Evolutionary conservation across 2,113 vertebrate species (phyloP), one percentile per base, ranked within the genome.

Genomic region (Psephotus haematonotus): DNA sequence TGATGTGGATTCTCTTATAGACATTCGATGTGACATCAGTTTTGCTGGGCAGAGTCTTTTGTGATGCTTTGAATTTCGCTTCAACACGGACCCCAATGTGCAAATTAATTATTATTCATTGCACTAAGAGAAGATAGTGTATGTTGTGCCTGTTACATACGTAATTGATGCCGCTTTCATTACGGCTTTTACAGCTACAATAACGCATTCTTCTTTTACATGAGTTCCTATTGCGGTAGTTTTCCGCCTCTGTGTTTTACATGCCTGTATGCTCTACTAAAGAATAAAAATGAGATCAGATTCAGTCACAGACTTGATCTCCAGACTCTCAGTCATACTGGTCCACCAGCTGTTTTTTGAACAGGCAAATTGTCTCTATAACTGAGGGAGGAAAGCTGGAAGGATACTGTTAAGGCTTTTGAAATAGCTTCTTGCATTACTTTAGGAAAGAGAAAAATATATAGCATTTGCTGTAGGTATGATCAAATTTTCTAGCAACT

Each of bases 251-350:
- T 76, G 33, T 64, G 15, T 20, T 67, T 35, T 69, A 37, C 9
- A 6, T 5, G 14, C 0, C 0, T 46, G 10, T 8, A 4, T 60
- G 13, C 19, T 41, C 10, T 23, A 17, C 17, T 90, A 5, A 86
- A 44, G 47, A 68, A 55, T 15, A 37, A 59, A 59, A 37, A 8
- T 4, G 19, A 86, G 15, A 35, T 47, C 16, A 22, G 67, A 55
- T 63, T 72, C 43, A 55, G 37, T 17, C 41, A 43, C 28, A 35
- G 37, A 7, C 19, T 57, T 43, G 22, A 44, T 71, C 27, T 84
- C 28, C 41, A 64, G 43, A 17, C 23, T 70, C 11, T 1, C 24
- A 10, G 10, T 64, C 5, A 0, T 68, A 65, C 52, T 29, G 27
- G 20, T 67, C 44, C 44, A 16, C 20, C 37, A 5, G 24, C 13